Percentiles rank a stretch among this genome's conserved stretches.
phyloP scores from a whole-genome alignment of 2,113 vertebrate genomes.

The Microcebus griseorufus region DNA sequence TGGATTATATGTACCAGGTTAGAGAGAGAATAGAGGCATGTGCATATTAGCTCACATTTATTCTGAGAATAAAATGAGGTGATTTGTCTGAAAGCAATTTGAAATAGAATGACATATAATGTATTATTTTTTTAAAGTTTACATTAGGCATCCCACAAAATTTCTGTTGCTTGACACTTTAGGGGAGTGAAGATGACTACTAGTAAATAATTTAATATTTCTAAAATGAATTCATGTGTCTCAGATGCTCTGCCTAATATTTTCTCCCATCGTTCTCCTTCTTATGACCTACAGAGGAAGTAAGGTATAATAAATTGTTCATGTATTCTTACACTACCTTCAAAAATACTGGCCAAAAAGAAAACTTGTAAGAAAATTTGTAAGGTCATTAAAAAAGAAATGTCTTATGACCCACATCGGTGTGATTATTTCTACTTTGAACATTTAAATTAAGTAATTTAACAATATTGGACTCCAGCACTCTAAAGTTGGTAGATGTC shows the following conservation, averaged over 20 bases:
- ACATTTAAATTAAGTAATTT: neutral
- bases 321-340: neutral
- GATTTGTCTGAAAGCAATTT: neutral
- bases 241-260: neutral
- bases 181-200: neutral
- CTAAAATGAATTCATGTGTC: neutral
- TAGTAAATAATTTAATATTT: slow-evolving; percentile 4
- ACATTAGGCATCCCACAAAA: neutral
- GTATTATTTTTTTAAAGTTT: neutral
- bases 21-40: neutral
- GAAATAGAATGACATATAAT: neutral
- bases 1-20: neutral
- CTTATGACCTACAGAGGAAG: neutral
- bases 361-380: neutral
- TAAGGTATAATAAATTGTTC: neutral
- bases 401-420: neutral
- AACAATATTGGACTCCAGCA: neutral
- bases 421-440: neutral
- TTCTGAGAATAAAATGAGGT: neutral
- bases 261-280: neutral
- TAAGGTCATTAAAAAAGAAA: neutral
- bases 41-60: neutral
- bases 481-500: neutral
- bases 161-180: neutral
- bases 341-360: neutral